Evolutionary conservation across 2,113 vertebrate genomes (phyloP).

Genomic region (Pteruthius melanotis): DNA sequence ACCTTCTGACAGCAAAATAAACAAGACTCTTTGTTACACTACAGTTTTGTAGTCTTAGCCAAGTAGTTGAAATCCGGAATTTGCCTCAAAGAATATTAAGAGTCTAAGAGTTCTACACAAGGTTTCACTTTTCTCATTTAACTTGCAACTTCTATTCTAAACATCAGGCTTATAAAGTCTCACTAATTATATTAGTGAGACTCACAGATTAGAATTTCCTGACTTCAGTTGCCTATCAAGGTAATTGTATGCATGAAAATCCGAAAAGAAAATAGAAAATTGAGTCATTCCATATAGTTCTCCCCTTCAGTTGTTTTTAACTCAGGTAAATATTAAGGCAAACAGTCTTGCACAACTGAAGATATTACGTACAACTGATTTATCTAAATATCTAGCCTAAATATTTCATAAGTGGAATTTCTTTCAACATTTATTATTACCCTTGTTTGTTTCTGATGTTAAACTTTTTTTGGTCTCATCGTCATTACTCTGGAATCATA

Average conservation of each 20-base stretch:
- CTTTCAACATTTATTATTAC: background rate
- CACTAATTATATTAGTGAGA: background rate
- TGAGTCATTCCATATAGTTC: background rate
- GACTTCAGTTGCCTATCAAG: background rate
- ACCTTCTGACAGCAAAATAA: background rate
- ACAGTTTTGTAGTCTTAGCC: background rate
- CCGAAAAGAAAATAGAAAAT: background rate
- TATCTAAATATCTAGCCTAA: background rate
- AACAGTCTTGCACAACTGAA: background rate
- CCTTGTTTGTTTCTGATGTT: background rate
- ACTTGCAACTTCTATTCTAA: background rate
- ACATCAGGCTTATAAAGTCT: background rate
- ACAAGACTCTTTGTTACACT: background rate
- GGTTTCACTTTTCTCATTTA: background rate
- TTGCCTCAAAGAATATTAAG: background rate
- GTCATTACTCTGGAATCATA: background rate
- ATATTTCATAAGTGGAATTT: background rate
- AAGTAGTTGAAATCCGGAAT: background rate
- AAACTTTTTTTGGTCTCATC: background rate
- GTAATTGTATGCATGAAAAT: background rate
- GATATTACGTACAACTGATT: background rate
- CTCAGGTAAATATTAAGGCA: background rate
- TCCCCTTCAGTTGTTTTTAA: background rate
- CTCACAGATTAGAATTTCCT: background rate
- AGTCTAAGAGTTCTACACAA: background rate